Percentiles rank a stretch among this genome's conserved stretches.
Conservation (phyloP, 2,797 vertebrate genomes). For the Anabas testudineus region DNA sequence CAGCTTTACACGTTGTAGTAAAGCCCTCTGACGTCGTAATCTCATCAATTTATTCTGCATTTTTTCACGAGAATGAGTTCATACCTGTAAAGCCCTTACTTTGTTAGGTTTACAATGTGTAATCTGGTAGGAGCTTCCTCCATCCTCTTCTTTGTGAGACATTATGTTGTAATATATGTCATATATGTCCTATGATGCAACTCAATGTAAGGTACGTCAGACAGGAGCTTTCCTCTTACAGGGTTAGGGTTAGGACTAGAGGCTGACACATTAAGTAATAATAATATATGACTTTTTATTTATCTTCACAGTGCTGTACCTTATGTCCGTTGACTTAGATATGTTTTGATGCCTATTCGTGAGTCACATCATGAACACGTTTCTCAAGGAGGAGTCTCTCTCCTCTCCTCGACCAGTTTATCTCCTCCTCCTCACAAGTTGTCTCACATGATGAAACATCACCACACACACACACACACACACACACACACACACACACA, state of each 20-base stretch:
- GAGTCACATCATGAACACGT: not conserved
- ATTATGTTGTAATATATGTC: constrained; percentile 62
- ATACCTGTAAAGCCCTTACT: constrained; percentile 12
- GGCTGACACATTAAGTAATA: not conserved
- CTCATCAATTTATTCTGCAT: constrained; percentile 68
- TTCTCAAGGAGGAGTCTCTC: not conserved
- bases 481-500: constrained; percentile 6
- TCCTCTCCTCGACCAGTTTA: constrained; percentile 1
- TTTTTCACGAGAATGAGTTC: not conserved
- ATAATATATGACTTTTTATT: constrained; percentile 3
- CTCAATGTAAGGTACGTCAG: constrained; percentile 29
- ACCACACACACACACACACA: constrained; percentile 11
- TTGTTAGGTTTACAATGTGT: constrained; percentile 13
- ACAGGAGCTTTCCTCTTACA: not conserved
- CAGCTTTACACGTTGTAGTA: constrained; percentile 38
- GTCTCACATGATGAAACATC: constrained; percentile 38
- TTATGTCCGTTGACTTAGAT: constrained; percentile 6
- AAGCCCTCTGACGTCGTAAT: constrained; percentile 68
- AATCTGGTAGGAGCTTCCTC: constrained; percentile 70
- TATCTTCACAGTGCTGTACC: not conserved
- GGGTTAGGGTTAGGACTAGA: not conserved
- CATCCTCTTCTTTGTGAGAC: constrained; percentile 49
- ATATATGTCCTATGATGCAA: constrained; percentile 48
- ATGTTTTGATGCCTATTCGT: constrained; percentile 6
- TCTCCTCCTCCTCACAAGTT: constrained; percentile 19